Evolutionary conservation across 2,888 invertebrate species (phyloP), one percentile per base, ranked within the genome.

Genomic region (Thecocarcelia acutangulata): DNA sequence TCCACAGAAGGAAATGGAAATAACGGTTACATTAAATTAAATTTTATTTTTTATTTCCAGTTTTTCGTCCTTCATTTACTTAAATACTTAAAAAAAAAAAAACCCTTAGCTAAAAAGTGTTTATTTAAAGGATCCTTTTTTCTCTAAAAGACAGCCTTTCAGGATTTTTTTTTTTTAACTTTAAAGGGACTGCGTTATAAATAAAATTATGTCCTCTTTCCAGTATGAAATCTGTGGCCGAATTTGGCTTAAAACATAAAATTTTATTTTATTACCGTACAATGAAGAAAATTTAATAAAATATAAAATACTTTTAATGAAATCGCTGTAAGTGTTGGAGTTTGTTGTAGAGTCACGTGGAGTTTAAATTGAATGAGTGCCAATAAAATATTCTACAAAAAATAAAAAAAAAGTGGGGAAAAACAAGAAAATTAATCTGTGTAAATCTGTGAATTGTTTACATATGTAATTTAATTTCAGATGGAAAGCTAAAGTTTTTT

Each of bases 71-170:
- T 52, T 66, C 42, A 66, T n/a, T 44, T 19, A 72, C 56, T 81
- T 56, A 61, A 69, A 70, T 69, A 77, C 73, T 74, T n/a, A n/a
- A n/a, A n/a, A n/a, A n/a, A n/a, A 74, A 74, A 76, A 66, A 69
- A 80, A 70, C 64, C 82, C 82, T 78, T 78, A 82, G 77, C 64
- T 72, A 72, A 56, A 50, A 73, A 48, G 59, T 80, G 59, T 76
- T 48, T 68, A 46, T 70, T 66, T 64, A 50, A 73, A 74, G 77
- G 77, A 69, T 77, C 42, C 3, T 24, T 2, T 24, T 72, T 76
- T 63, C 56, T 72, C 40, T 19, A 33, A 50, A 58, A 17, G 37
- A 66, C 24, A 59, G 40, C 69, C 69, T 78, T 54, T 21, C 66
- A 74, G 69, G 44, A 56, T 50, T 13, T 59, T 42, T 52, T 58